A percentile compares a stretch with the other conserved stretches of the same genome.
phyloP scores from a whole-genome alignment of 2,113 vertebrate species.

The Periophthalmus modestus region DNA sequence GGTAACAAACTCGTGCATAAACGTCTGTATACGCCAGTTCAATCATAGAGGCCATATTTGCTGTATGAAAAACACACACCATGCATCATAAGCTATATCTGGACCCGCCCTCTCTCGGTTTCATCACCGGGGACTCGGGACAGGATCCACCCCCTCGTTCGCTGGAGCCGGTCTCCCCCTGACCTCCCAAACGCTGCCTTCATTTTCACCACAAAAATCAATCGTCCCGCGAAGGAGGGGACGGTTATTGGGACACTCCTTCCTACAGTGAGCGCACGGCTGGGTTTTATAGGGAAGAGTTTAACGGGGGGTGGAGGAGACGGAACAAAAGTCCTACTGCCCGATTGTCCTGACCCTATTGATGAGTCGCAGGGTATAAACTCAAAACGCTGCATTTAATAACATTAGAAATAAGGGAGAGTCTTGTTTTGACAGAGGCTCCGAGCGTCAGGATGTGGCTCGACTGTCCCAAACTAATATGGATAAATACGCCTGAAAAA shows the following conservation, averaged over 20 bases:
- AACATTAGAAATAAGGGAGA: slow-evolving; percentile 49
- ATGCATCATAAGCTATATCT: slow-evolving; percentile 59
- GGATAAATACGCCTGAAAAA: too few species aligned
- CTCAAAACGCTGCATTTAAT: slow-evolving; percentile 46
- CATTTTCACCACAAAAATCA: slow-evolving; percentile 75
- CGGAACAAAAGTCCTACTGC: slow-evolving; percentile 64
- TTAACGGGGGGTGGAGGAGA: slow-evolving; percentile 45
- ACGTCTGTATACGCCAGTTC: slow-evolving; percentile 44
- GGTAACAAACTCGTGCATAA: slow-evolving; percentile 38
- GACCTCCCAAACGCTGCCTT: slow-evolving; percentile 69
- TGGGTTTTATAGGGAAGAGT: slow-evolving; percentile 68
- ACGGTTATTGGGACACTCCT: slow-evolving; percentile 68
- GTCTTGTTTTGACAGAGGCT: neutral
- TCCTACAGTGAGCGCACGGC: slow-evolving; percentile 46
- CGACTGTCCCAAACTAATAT: too few species aligned
- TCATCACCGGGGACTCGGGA: slow-evolving; percentile 55
- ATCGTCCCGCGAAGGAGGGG: slow-evolving; percentile 61
- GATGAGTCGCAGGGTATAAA: slow-evolving; percentile 52
- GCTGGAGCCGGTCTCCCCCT: slow-evolving; percentile 53
- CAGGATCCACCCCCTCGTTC: slow-evolving; percentile 62
- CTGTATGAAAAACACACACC: slow-evolving; percentile 34
- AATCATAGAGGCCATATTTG: slow-evolving; percentile 51
- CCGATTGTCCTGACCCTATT: slow-evolving; percentile 42
- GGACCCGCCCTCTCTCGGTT: slow-evolving; percentile 52
- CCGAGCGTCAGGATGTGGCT: too few species aligned